Conservation (phyloP, 2,888 invertebrate genomes). For the Sphaerophoria rueppellii region DNA sequence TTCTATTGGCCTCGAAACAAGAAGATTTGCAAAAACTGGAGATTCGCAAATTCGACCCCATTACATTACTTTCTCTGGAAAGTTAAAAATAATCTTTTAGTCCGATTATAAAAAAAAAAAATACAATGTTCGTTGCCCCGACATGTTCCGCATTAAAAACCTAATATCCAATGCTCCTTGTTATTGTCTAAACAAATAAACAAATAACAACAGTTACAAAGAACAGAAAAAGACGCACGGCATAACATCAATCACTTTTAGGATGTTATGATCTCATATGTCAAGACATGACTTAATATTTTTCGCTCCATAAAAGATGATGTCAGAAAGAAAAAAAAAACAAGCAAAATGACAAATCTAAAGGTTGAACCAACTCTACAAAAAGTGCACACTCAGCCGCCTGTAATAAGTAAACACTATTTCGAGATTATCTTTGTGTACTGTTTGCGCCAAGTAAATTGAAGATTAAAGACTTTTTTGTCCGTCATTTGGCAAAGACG, state of each 20-base stretch:
- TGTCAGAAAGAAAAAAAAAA: constrained; percentile 18
- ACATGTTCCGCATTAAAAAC: too few relatives aligned
- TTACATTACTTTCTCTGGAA: too few relatives aligned
- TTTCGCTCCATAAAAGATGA: constrained; percentile 38
- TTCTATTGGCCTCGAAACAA: too few relatives aligned
- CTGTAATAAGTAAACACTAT: constrained; percentile 14
- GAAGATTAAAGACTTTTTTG: not conserved
- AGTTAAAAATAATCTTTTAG: too few relatives aligned
- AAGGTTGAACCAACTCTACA: constrained; percentile 27
- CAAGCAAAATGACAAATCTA: constrained; percentile 11
- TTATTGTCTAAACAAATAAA: too few relatives aligned
- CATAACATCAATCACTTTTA: constrained; percentile 5
- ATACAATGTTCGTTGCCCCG: constrained; percentile 23
- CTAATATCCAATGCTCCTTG: too few relatives aligned
- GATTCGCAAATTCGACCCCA: too few relatives aligned
- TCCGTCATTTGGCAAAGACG: not conserved
- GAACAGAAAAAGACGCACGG: too few relatives aligned
- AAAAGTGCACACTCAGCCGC: constrained; percentile 4
- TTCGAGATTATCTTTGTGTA: not conserved
- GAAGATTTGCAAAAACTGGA: too few relatives aligned
- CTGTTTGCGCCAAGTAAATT: not conserved
- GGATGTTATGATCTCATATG: constrained; percentile 66
- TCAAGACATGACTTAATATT: constrained; percentile 65
- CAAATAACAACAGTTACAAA: too few relatives aligned
- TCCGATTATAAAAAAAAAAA: too few relatives aligned